Evolutionary conservation across 2,797 vertebrate species (phyloP), one percentile per base, ranked within the genome.

Genomic region (Enteromius viviparus): DNA sequence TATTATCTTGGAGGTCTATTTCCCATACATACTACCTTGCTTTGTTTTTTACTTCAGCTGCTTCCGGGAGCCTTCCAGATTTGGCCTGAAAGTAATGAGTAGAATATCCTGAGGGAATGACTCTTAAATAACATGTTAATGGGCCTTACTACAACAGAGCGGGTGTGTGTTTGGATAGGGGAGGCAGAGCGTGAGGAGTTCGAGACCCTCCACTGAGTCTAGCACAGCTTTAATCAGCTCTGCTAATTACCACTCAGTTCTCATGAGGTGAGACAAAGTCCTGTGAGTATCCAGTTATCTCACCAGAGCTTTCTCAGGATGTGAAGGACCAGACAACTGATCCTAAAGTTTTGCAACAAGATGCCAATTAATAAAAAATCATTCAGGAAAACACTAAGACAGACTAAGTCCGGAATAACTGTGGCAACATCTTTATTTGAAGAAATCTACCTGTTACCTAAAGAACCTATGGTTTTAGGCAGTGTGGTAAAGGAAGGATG

Each of bases 91-190:
- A 66, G 70, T 83, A 53, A 29, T 55, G 77, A 85, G 68, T 51
- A 74, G 68, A 72, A 74, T 64, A 32, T 78, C 84, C 65, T 80
- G 72, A 65, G 76, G 83, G 76, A 83, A 74, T 37, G 34, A 58
- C 17, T 82, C 68, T 74, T 81, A 29, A 78, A 53, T 85, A 77
- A 83, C 65, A 64, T 62, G 74, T 72, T 72, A 85, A 92, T 89
- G 87, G 90, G 90, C 88, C 91, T 90, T 37, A 90, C 78, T 42
- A 80, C 85, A 47, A 65, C 60, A 74, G 53, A 55, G 32, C 78
- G 47, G 72, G 76, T 83, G 58, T 53, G 75, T 60, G 68, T 42
- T 19, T 82, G 66, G 71, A 32, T 70, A 76, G 11, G 62, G 62
- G 29, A 76, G 78, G 71, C 49, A 19, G 77, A 81, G 17, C 29